These are phyloP conservation scores for Apodemus agrarius DNA, from an alignment of 2,797 vertebrate genomes.

Conservation along the genomic window DNA sequence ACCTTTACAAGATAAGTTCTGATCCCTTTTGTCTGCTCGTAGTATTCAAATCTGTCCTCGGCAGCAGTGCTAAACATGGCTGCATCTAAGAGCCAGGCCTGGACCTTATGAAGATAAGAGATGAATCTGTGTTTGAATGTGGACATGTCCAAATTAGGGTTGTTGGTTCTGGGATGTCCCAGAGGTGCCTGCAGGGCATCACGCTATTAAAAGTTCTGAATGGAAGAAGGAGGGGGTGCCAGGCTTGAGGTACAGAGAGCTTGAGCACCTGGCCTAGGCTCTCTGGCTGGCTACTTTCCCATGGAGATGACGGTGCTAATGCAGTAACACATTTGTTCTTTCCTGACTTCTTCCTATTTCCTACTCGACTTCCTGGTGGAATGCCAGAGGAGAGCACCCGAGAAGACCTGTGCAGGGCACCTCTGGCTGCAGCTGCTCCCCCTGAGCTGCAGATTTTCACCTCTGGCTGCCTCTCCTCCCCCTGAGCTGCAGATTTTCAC, in stretches of 20 bases:
- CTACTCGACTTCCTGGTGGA: neutral
- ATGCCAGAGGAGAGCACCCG: rapidly evolving
- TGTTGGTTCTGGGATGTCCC: neutral
- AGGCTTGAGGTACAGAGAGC: neutral
- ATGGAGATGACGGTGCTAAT: neutral
- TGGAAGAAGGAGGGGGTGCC: neutral
- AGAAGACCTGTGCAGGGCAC: neutral
- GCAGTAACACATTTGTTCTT: neutral
- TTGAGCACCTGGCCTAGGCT: neutral
- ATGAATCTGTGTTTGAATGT: neutral
- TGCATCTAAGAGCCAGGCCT: neutral
- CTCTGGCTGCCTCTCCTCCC: neutral
- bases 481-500: neutral
- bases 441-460: neutral
- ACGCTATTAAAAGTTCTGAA: neutral
- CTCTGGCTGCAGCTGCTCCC: neutral
- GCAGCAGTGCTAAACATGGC: neutral
- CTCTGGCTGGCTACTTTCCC: neutral
- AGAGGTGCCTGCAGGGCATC: neutral
- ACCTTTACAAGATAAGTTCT: neutral
- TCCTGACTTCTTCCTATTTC: neutral
- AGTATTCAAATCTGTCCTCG: neutral
- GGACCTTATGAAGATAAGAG: neutral
- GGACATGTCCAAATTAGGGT: neutral
- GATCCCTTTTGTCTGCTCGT: neutral